Evolutionary conservation across 2,888 invertebrate genomes (phyloP), one percentile per base, ranked within the genome.

Genomic region (Melanostoma scalare): DNA sequence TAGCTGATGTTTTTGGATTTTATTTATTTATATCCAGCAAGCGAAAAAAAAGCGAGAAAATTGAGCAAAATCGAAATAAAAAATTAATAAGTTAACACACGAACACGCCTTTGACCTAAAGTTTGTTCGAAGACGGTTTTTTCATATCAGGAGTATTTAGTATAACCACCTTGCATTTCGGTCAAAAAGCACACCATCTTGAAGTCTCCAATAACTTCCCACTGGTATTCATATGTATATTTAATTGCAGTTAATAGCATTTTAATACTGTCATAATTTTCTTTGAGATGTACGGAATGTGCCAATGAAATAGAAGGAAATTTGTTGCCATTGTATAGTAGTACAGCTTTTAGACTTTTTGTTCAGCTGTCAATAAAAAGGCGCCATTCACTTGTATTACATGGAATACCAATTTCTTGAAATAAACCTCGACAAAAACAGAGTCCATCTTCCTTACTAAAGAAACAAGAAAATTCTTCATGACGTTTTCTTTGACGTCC

Each of bases 311-410:
- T 6, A 40, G 52, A 67, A n/a, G 63, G 48, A 50, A 38, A 50
- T 6, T 44, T 8, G 20, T 20, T 20, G 20, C 20, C 20, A 20
- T 20, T 20, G 20, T 20, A 1, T 20, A 20, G 20, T 20, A 55
- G 53, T 1, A 55, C 35, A 35, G 61, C 73, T 73, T 73, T 73
- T 35, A 61, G 53, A 61, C 73, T 63, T 53, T 60, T 50, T 33
- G 38, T 48, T 36, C 50, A 48, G 33, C 38, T 50, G 42, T 60
- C 72, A 50, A 72, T 72, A 31, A 72, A 73, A 35, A 53, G 53
- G 20, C 61, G 73, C 61, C 73, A 73, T 40, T 60, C 72, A 50
- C 38, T 35, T 36, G 60, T 10, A 5, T 60, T 1, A 20, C 30
- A 38, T 10, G 44, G 10, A 6, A 65, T 65, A 38, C 74, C 56